Conservation (phyloP, 2,888 invertebrate genomes). For the Drosophila barbarae region DNA sequence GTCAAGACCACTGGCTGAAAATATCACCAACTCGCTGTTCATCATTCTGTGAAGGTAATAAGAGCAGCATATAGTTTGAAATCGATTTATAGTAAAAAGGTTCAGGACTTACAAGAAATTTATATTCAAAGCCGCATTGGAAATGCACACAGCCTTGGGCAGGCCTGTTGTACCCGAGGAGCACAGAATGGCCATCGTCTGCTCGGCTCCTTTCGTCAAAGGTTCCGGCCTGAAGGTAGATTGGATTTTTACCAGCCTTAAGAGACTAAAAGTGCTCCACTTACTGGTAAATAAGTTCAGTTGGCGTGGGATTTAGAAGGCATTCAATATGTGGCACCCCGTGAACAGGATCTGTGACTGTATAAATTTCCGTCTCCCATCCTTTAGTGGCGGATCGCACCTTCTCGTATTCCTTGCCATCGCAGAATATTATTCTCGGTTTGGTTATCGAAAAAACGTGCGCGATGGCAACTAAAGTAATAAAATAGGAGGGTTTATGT, state of each 20-base stretch:
- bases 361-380: slow-evolving; percentile 47
- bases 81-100: too few species aligned
- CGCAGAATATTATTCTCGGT: slow-evolving; percentile 57
- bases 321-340: slow-evolving; percentile 45
- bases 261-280: not conserved
- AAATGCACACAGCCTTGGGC: slow-evolving; percentile 65
- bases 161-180: slow-evolving; percentile 70
- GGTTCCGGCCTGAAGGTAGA: slow-evolving; percentile 39
- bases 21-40: slow-evolving; percentile 49
- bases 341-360: slow-evolving; percentile 44
- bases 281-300: slow-evolving; percentile 51
- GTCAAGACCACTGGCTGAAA: slow-evolving; percentile 59
- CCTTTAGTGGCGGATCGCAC: slow-evolving; percentile 36
- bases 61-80: not conserved
- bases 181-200: slow-evolving; percentile 60
- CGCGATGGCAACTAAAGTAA: slow-evolving; percentile 36
- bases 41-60: slow-evolving; percentile 35
- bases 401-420: slow-evolving; percentile 46
- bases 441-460: slow-evolving; percentile 49
- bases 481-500: not conserved
- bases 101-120: slow-evolving; percentile 34
- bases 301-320: slow-evolving; percentile 37
- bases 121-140: slow-evolving; percentile 32
- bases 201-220: slow-evolving; percentile 46
- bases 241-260: too few species aligned